Evolutionary conservation across 2,797 vertebrate genomes (phyloP), one percentile per base, ranked within the genome.

Genomic region (Holocentrus rufus): DNA sequence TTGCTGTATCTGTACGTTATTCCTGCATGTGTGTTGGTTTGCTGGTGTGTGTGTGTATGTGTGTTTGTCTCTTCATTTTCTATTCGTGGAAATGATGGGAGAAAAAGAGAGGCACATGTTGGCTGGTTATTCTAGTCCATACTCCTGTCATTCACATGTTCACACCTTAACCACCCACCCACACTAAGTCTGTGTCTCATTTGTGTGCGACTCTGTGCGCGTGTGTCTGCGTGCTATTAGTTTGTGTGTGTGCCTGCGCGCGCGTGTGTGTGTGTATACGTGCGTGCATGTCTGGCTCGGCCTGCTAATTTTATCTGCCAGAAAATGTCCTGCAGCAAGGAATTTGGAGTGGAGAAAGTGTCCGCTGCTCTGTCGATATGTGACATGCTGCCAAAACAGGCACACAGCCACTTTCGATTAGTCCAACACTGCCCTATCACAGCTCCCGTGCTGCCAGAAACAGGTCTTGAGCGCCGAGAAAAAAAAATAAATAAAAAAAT

Each of bases 81-180:
- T 83, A 83, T 85, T 89, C 80, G 84, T 79, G 72, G 71, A 74
- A 59, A 55, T 36, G 50, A 72, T 56, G 34, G 17, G 55, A 46
- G 25, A 20, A 78, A 84, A 84, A 80, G 76, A 83, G 82, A 85
- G 66, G 72, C 77, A 76, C 62, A 53, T 65, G 50, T 44, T 84
- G 84, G 75, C 82, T 66, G 74, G 82, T 73, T 90, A 89, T 89
- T 89, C 79, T 84, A 30, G 65, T 85, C 82, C 82, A 83, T 81
- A 88, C 79, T 86, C 82, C 90, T 91, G 90, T 92, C 90, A 91
- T 86, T 85, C 78, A 77, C 85, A 91, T 90, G 88, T 92, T 92
- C 90, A 87, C 90, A 92, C 89, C 76, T 82, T 65, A 79, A 79
- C 59, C 71, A 66, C 54, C 74, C 88, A 76, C 89, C 79, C 79